These are phyloP conservation scores for Ceuthmochares aereus DNA, from an alignment of 2,113 vertebrate genomes.

Conservation along the genomic window DNA sequence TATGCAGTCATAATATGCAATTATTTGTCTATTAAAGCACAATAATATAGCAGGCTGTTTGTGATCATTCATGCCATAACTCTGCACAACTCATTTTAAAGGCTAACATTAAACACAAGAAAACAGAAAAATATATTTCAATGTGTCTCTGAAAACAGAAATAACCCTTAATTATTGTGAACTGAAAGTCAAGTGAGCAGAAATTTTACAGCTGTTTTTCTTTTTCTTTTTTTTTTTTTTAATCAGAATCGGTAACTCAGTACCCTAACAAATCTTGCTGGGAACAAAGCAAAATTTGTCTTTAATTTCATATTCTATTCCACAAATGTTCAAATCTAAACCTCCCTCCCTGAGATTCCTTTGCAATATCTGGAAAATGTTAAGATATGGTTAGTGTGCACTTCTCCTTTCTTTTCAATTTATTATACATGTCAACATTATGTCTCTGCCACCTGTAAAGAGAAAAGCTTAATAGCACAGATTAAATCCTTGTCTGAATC, in stretches of 20 bases:
- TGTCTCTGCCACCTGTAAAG: constrained; percentile 36
- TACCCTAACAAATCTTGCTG: background rate
- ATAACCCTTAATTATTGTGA: background rate
- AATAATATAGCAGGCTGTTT: background rate
- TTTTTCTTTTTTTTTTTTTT: too few relatives aligned
- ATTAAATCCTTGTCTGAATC: constrained; percentile 51
- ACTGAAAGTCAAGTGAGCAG: background rate
- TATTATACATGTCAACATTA: background rate
- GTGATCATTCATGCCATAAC: background rate
- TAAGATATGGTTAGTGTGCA: background rate
- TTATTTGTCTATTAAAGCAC: background rate
- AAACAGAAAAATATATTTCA: background rate
- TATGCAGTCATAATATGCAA: background rate
- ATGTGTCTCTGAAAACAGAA: background rate
- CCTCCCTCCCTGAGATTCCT: background rate
- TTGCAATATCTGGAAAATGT: background rate
- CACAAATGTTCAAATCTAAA: background rate
- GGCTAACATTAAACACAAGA: background rate
- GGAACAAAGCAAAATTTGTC: background rate
- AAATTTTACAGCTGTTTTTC: background rate
- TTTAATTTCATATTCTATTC: background rate
- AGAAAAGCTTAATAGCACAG: constrained; percentile 25
- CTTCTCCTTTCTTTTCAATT: background rate
- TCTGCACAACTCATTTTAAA: background rate
- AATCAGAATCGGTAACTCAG: background rate